These are phyloP conservation scores for Netelia melanura DNA, from an alignment of 2,888 invertebrate species.

Conservation along the genomic window DNA sequence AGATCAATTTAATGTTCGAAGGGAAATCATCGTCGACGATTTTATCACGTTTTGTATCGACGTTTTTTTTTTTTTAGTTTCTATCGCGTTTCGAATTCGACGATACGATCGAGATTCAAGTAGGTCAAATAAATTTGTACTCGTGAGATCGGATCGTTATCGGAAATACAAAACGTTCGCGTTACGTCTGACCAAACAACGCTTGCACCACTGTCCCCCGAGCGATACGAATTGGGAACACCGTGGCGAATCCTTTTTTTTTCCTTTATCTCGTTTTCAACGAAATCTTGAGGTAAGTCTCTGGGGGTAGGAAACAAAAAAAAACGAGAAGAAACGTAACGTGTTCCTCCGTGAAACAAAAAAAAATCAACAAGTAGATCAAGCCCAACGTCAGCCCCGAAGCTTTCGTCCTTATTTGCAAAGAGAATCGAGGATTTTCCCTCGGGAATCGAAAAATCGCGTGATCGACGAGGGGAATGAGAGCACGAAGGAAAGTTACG, in stretches of 20 bases:
- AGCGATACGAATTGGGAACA: background rate
- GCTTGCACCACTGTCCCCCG: background rate
- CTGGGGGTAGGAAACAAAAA: too few species aligned
- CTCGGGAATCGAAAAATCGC: slow-evolving; percentile 1
- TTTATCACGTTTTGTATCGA: too few species aligned
- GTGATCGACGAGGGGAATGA: slow-evolving; percentile 1
- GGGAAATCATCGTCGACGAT: too few species aligned
- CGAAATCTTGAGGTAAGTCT: too few species aligned
- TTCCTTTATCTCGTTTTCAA: too few species aligned
- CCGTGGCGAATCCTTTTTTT: too few species aligned
- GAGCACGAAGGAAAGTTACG: background rate
- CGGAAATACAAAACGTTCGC: background rate
- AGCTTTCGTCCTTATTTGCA: background rate
- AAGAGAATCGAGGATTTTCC: background rate
- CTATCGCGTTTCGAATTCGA: too few species aligned
- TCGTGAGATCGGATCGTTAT: background rate
- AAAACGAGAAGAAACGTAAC: background rate
- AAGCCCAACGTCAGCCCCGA: background rate
- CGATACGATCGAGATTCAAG: too few species aligned
- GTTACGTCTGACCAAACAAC: background rate
- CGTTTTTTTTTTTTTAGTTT: too few species aligned
- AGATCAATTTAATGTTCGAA: too few species aligned
- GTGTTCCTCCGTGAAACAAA: background rate
- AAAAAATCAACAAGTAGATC: background rate
- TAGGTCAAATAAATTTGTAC: background rate